A percentile compares a stretch with the other conserved stretches of the same genome.
These are phyloP conservation scores for Spodoptera littoralis DNA, from an alignment of 2,888 invertebrate species.

Conservation along the genomic window DNA sequence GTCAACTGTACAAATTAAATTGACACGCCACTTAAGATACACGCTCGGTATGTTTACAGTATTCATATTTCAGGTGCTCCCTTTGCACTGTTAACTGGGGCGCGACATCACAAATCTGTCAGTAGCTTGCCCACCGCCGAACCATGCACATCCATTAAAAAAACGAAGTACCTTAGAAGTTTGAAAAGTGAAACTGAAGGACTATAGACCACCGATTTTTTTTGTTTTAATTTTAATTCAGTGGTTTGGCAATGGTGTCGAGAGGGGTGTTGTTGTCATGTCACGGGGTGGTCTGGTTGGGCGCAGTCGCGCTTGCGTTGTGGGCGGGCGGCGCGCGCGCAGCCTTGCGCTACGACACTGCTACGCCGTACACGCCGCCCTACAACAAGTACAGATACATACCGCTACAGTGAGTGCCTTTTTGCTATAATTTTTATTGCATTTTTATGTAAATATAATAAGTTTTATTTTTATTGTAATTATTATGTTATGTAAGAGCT, in stretches of 20 bases:
- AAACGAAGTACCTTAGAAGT: slow-evolving; percentile 33
- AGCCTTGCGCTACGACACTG: slow-evolving; percentile 77
- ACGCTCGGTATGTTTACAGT: slow-evolving; percentile 78
- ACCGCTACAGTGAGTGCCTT: slow-evolving; percentile 78
- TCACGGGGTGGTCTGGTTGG: slow-evolving; percentile 75
- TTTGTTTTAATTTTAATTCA: slow-evolving; percentile 17
- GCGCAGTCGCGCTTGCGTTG: slow-evolving; percentile 70
- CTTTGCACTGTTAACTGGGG: slow-evolving; percentile 79
- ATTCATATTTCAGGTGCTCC: slow-evolving; percentile 78
- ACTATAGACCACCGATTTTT: slow-evolving; percentile 2
- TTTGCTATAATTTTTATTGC: slow-evolving; percentile 1
- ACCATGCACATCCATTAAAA: slow-evolving; percentile 64
- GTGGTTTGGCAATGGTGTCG: slow-evolving; percentile 67
- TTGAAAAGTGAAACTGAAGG: slow-evolving; percentile 47
- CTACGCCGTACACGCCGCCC: slow-evolving; percentile 80
- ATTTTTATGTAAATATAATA: too few relatives aligned
- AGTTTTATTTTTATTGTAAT: too few relatives aligned
- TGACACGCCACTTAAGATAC: slow-evolving; percentile 74
- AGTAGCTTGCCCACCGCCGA: slow-evolving; percentile 72
- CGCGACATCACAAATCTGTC: slow-evolving; percentile 68
- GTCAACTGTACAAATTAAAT: slow-evolving; percentile 78
- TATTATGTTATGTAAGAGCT: too few relatives aligned
- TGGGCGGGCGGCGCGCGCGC: slow-evolving; percentile 79
- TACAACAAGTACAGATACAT: slow-evolving; percentile 78
- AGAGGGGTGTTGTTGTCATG: slow-evolving; percentile 71